phyloP scores from a whole-genome alignment of 2,888 invertebrate genomes.

The Carterocephalus palaemon region DNA sequence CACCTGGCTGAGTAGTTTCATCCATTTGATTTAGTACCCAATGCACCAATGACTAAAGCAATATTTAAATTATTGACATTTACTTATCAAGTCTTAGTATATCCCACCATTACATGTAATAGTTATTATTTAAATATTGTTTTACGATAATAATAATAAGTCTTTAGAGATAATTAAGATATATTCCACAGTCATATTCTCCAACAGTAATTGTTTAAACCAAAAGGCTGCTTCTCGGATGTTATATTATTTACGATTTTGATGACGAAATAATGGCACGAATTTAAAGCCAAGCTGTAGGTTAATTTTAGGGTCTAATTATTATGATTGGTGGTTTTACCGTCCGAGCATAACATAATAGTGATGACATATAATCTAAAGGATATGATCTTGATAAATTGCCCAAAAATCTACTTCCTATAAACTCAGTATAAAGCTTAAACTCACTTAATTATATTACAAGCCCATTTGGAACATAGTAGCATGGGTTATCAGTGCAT shows the following conservation, averaged over 20 bases:
- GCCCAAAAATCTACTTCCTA: slow-evolving; percentile 60
- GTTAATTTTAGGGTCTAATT: slow-evolving; percentile 71
- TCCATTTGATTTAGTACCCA: slow-evolving; percentile 51
- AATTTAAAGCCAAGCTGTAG: slow-evolving; percentile 78
- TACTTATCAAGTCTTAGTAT: slow-evolving; percentile 57
- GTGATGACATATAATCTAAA: slow-evolving; percentile 67
- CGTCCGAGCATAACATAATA: slow-evolving; percentile 75
- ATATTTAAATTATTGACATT: slow-evolving; percentile 68
- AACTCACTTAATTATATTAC: slow-evolving; percentile 56
- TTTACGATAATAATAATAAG: slow-evolving; percentile 69
- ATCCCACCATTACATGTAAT: slow-evolving; percentile 72
- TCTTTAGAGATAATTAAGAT: slow-evolving; percentile 60
- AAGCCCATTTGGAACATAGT: slow-evolving; percentile 61
- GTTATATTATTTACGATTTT: slow-evolving; percentile 66
- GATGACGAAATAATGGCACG: slow-evolving; percentile 71
- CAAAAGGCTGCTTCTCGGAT: slow-evolving; percentile 77
- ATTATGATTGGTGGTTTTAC: slow-evolving; percentile 74
- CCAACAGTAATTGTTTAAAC: slow-evolving; percentile 65
- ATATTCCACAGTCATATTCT: slow-evolving; percentile 76
- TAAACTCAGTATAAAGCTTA: slow-evolving; percentile 57
- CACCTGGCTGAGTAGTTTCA: slow-evolving; percentile 42
- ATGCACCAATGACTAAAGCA: slow-evolving; percentile 64
- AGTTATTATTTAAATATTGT: slow-evolving; percentile 71
- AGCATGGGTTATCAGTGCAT: slow-evolving; percentile 75
- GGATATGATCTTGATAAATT: slow-evolving; percentile 61